Conservation (phyloP, 1,140 invertebrate species). For the Saxidomus purpurata region DNA sequence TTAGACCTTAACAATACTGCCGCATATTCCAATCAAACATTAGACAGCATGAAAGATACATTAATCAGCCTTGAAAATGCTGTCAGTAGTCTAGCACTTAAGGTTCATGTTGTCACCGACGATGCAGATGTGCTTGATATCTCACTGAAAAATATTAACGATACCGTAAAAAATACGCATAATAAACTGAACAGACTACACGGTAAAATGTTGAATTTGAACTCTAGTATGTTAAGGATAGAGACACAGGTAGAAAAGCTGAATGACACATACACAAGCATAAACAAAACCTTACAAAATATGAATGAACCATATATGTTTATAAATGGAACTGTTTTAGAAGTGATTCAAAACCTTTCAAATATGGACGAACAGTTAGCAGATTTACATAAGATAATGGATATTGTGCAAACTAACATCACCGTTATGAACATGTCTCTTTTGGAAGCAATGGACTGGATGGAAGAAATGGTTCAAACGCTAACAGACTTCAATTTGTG, state of each 20-base stretch:
- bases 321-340: slow-evolving; percentile 58
- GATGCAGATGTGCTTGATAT: slow-evolving; percentile 19
- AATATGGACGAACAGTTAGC: neutral
- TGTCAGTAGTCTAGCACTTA: neutral
- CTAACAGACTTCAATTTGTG: slow-evolving; percentile 35
- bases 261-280: slow-evolving; percentile 35
- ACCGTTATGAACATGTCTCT: slow-evolving; percentile 42
- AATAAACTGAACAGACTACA: slow-evolving; percentile 29
- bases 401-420: slow-evolving; percentile 14
- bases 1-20: slow-evolving; percentile 54
- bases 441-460: slow-evolving; percentile 35
- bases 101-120: slow-evolving; percentile 8
- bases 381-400: slow-evolving; percentile 3
- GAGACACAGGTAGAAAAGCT: neutral
- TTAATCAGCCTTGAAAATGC: slow-evolving; percentile 34
- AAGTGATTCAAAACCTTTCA: slow-evolving; percentile 54
- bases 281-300: slow-evolving; percentile 51
- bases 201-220: slow-evolving; percentile 1
- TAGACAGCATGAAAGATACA: slow-evolving; percentile 60
- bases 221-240: slow-evolving; percentile 16
- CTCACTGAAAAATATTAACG: slow-evolving; percentile 48
- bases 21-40: slow-evolving; percentile 54
- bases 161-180: slow-evolving; percentile 52
- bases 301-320: slow-evolving; percentile 55
- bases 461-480: slow-evolving; percentile 41